Evolutionary conservation across 2,113 vertebrate genomes (phyloP), one percentile per base, ranked within the genome.

Genomic region (Halcyon senegalensis): DNA sequence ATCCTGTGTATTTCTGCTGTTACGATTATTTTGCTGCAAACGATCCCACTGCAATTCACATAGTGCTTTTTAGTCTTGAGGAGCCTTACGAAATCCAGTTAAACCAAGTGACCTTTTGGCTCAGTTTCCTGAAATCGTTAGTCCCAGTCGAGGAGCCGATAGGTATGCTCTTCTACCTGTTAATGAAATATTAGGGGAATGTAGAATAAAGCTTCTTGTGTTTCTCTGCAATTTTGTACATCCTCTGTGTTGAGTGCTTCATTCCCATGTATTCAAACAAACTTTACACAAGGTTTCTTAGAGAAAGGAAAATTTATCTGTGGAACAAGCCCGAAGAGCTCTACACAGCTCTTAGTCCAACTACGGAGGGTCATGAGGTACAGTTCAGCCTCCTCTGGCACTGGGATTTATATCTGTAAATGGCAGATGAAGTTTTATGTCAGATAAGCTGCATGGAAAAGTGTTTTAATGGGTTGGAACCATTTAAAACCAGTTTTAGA

Each of bases 21-120:
- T 99, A 99, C 0, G 99, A 99, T 93, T 99, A 99, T 98, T 99
- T 99, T 94, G 99, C 99, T 50, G 98, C 98, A 48, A 99, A 99
- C 51, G 99, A 99, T 78, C 93, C 97, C 91, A 99, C 99, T 2
- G 98, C 99, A 14, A 97, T 99, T 97, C 99, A 99, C 74, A 41
- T 99, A 95, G 98, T 99, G 5, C 97, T 99, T 58, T 99, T 99
- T 97, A 99, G 98, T 94, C 98, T 99, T 7, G 99, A 99, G 97
- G 99, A 99, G 87, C 99, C 99, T 48, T 99, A 99, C 13, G 99
- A 99, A 97, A 99, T 99, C 75, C 99, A 99, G 91, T 97, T 99
- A 95, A 98, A 99, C 76, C 99, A 99, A 98, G 98, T 99, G 97
- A 99, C 99, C 94, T 99, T 99, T 98, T 99, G 99, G 99, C 98